phyloP scores from a whole-genome alignment of 2,888 invertebrate genomes.

The Lymantria monacha region DNA sequence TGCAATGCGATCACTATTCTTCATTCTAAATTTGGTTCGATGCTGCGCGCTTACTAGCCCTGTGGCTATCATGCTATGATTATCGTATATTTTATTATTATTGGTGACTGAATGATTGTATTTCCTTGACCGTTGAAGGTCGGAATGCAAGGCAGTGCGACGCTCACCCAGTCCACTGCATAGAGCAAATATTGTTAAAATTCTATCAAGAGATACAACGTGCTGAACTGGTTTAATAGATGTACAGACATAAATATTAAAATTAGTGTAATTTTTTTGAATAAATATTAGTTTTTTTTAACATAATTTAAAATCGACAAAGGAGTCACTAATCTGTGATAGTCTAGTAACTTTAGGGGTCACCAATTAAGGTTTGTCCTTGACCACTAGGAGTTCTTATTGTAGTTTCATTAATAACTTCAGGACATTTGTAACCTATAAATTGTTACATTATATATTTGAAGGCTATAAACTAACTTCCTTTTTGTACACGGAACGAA shows the following conservation, averaged over 20 bases:
- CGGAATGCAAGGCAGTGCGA: constrained; percentile 59
- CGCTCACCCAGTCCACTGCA: constrained; percentile 56
- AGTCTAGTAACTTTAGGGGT: constrained; percentile 56
- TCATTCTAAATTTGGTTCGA: not conserved
- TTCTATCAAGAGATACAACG: constrained; percentile 41
- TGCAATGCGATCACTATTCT: constrained; percentile 57
- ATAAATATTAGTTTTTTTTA: constrained; percentile 18
- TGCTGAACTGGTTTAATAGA: constrained; percentile 8
- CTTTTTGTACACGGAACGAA: constrained; percentile 31
- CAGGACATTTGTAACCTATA: constrained; percentile 29
- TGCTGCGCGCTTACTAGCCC: constrained; percentile 63
- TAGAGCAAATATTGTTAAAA: constrained; percentile 47
- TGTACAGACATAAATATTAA: constrained; percentile 7
- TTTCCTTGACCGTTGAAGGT: constrained; percentile 76
- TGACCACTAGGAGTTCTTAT: constrained; percentile 62
- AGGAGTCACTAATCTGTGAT: constrained; percentile 50
- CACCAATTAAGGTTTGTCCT: constrained; percentile 47
- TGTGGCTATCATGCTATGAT: constrained; percentile 52
- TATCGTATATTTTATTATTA: constrained; percentile 63
- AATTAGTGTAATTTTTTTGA: constrained; percentile 3
- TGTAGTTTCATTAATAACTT: constrained; percentile 52
- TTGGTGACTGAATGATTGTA: constrained; percentile 64
- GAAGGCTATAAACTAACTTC: constrained; percentile 13
- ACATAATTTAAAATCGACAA: constrained; percentile 50
- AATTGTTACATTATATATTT: constrained; percentile 5